Evolutionary conservation across 53 echinoderm and acorn worm species (phyloP).

Genomic region (Actinopyga echinites): DNA sequence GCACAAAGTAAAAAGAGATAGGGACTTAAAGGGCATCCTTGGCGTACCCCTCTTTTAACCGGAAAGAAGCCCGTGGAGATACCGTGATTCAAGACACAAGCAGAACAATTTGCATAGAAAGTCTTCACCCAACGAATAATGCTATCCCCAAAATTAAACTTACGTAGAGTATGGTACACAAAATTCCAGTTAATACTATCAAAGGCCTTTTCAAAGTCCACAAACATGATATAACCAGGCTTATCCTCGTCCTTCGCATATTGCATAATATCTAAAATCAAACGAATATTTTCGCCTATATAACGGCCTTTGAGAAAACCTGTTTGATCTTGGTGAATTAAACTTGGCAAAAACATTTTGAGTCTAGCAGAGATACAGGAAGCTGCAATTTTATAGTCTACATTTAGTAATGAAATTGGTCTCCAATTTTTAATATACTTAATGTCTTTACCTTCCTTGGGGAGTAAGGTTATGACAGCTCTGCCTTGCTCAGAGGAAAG

Average conservation of each 20-base stretch:
- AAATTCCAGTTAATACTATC: slow-evolving; percentile 32
- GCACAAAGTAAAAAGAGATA: slow-evolving; percentile 7
- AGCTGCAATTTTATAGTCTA: slow-evolving; percentile 18
- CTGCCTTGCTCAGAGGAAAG: slow-evolving; percentile 15
- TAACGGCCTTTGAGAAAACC: slow-evolving; percentile 9
- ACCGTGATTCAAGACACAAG: background rate
- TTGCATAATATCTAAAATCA: slow-evolving; percentile 23
- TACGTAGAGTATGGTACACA: slow-evolving; percentile 15
- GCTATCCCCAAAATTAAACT: slow-evolving; percentile 30
- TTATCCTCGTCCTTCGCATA: background rate
- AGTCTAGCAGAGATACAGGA: background rate
- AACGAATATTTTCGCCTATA: slow-evolving; percentile 33
- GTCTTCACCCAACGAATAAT: slow-evolving; percentile 33
- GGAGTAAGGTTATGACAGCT: background rate
- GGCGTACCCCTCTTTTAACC: too few relatives aligned
- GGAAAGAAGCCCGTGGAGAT: background rate
- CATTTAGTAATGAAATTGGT: background rate
- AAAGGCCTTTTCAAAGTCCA: slow-evolving; percentile 53
- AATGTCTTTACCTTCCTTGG: background rate
- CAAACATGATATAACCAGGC: slow-evolving; percentile 25
- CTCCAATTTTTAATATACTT: background rate
- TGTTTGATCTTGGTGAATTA: slow-evolving; percentile 18
- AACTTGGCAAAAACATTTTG: background rate
- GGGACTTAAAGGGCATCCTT: slow-evolving; percentile 5
- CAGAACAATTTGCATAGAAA: too few relatives aligned